A percentile compares a stretch with the other conserved stretches of the same genome.
These are phyloP conservation scores for Apostichopus japonicus DNA, from an alignment of 35 echinoderm and acorn worm species.

Conservation along the genomic window DNA sequence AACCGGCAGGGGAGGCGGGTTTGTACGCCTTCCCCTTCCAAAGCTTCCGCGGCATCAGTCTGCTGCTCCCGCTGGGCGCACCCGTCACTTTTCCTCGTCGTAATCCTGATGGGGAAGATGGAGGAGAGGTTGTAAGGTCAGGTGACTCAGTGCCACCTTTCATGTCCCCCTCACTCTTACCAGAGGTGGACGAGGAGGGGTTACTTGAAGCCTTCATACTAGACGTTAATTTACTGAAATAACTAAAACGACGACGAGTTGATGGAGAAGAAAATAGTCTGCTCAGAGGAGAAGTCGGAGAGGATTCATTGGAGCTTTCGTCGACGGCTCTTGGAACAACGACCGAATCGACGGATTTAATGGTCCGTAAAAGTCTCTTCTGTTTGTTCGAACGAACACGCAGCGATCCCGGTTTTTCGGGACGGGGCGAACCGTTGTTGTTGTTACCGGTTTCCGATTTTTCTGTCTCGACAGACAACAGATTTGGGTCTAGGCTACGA, in stretches of 20 bases:
- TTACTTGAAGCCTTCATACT: conserved; percentile 5
- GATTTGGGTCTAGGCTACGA: conserved; percentile 41
- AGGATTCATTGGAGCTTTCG: not conserved
- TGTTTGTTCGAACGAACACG: conserved; percentile 17
- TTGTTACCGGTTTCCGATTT: not conserved
- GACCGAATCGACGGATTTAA: conserved; percentile 51
- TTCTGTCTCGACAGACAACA: not conserved
- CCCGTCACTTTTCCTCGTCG: conserved; percentile 33
- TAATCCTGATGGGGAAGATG: conserved; percentile 52
- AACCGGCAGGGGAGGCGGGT: not conserved
- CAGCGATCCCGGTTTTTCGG: conserved; percentile 8
- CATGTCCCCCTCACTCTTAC: not conserved
- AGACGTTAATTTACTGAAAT: conserved; percentile 39
- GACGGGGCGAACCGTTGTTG: not conserved
- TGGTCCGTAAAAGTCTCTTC: conserved; percentile 22
- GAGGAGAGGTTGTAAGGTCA: conserved; percentile 37
- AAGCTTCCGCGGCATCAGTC: conserved; percentile 52
- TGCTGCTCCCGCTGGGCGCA: conserved; percentile 6
- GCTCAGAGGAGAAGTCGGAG: conserved; percentile 1
- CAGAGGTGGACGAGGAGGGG: not conserved
- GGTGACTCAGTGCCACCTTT: conserved; percentile 4
- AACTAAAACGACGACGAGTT: conserved; percentile 43
- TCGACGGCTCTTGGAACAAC: conserved; percentile 17
- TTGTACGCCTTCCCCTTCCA: conserved; percentile 53
- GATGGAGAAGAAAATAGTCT: conserved; percentile 36